Conservation (phyloP, 2,888 invertebrate genomes). For the Dione juno region DNA sequence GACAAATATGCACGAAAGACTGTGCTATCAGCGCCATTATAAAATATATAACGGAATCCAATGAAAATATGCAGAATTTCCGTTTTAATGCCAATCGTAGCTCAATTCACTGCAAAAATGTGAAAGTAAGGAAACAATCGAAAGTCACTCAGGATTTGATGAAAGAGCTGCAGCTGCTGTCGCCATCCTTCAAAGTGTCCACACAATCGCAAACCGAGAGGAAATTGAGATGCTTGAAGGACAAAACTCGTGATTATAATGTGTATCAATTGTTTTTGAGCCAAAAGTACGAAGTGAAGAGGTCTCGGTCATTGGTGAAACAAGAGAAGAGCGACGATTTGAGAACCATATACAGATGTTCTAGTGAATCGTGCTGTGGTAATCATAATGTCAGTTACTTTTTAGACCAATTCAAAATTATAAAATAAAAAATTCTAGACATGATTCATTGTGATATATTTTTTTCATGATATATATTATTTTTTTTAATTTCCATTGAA, state of each 20-base stretch:
- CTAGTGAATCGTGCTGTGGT: constrained; percentile 59
- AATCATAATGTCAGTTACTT: constrained; percentile 16
- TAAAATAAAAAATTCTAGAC: too few relatives aligned
- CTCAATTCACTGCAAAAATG: constrained; percentile 19
- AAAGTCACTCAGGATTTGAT: constrained; percentile 52
- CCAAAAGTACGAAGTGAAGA: constrained; percentile 49
- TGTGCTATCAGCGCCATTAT: constrained; percentile 54
- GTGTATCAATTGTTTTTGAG: constrained; percentile 58
- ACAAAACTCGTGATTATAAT: constrained; percentile 54
- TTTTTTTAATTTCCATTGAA: neutral
- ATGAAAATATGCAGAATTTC: constrained; percentile 44
- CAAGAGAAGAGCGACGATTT: constrained; percentile 59
- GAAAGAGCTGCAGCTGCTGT: constrained; percentile 52
- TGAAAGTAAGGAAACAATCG: constrained; percentile 31
- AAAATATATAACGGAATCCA: constrained; percentile 50
- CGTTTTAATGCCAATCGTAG: constrained; percentile 36
- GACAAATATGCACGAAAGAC: constrained; percentile 51
- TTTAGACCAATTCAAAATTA: neutral
- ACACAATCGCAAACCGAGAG: constrained; percentile 60
- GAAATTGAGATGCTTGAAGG: constrained; percentile 43
- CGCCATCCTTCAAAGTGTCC: constrained; percentile 55
- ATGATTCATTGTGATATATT: too few relatives aligned
- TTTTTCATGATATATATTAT: too few relatives aligned
- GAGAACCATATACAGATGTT: constrained; percentile 66
- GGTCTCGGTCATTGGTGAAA: constrained; percentile 55